These are phyloP conservation scores for Berghia stephanieae DNA, from an alignment of 1,140 invertebrate species.

Conservation along the genomic window DNA sequence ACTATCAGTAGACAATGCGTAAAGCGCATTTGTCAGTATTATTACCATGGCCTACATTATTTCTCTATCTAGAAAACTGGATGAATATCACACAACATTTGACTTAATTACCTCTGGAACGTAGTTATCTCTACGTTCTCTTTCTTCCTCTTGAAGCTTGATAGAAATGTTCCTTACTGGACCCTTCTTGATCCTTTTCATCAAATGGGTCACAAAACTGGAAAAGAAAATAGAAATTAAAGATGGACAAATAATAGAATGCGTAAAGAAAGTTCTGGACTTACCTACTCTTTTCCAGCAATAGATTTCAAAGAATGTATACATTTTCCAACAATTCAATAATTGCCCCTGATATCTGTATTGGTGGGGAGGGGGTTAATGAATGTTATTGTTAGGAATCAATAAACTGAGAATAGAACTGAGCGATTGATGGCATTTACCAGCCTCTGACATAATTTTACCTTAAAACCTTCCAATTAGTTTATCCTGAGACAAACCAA, in stretches of 20 bases:
- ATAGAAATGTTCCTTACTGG: slow-evolving; percentile 98
- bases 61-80: not conserved
- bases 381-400: too few species aligned
- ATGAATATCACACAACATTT: not conserved
- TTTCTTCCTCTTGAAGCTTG: slow-evolving; percentile 98
- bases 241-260: not conserved
- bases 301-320: not conserved
- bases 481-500: too few species aligned
- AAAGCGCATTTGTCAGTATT: not conserved
- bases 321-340: not conserved
- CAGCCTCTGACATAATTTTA: too few species aligned
- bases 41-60: not conserved
- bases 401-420: too few species aligned
- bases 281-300: not conserved
- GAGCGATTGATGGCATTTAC: too few species aligned
- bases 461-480: too few species aligned
- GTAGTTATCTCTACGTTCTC: slow-evolving; percentile 98
- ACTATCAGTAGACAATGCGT: too few species aligned
- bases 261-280: not conserved
- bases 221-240: slow-evolving; percentile 35
- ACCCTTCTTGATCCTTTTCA: slow-evolving; percentile 96
- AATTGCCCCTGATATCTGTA: too few species aligned
- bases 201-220: slow-evolving; percentile 98
- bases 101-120: slow-evolving; percentile 82
- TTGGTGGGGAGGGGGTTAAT: too few species aligned